Percentiles rank a stretch among this genome's conserved stretches.
Evolutionary conservation across 2,113 vertebrate genomes (phyloP).

Genomic region (Coracopsis vasa): DNA sequence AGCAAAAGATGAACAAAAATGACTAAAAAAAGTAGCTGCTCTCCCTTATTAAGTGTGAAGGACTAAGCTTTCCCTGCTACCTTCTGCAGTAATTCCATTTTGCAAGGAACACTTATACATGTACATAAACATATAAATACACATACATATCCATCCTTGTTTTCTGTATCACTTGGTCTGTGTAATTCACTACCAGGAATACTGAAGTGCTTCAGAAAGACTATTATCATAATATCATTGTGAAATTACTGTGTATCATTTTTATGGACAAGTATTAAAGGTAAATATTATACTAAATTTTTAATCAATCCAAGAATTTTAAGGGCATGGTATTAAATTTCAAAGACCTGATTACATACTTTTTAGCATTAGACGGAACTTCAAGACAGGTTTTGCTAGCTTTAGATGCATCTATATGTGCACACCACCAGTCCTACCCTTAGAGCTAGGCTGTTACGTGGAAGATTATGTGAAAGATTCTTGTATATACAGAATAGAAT

Average conservation of each 20-base stretch:
- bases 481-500: background rate
- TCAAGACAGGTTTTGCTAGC: background rate
- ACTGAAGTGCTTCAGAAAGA: background rate
- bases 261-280: background rate
- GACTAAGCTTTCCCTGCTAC: background rate
- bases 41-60: background rate
- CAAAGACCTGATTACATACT: background rate
- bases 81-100: background rate
- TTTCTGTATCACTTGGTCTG: background rate
- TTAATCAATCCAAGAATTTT: background rate
- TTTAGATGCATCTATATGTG: background rate
- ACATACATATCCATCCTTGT: accelerated
- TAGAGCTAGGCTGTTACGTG: background rate
- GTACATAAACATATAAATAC: accelerated
- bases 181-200: background rate
- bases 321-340: background rate
- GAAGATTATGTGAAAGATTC: background rate
- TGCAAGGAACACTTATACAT: background rate
- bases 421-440: background rate
- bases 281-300: background rate
- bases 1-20: background rate
- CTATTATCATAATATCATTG: background rate
- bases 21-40: background rate
- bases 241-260: background rate
- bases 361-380: background rate